Conservation (phyloP, 53 echinoderm and acorn worm genomes). For the Actinopyga echinites region DNA sequence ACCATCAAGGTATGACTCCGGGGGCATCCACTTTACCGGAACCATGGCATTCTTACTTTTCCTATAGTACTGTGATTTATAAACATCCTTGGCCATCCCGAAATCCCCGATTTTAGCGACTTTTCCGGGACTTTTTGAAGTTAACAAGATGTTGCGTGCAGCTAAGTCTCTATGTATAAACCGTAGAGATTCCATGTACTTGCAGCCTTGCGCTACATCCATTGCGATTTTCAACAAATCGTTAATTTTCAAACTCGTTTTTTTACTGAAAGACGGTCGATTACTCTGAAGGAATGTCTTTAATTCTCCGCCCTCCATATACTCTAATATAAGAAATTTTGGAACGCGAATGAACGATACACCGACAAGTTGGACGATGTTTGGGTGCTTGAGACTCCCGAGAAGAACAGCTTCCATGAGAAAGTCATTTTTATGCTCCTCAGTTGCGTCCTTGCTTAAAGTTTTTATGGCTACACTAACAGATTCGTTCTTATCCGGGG, state of each 20-base stretch:
- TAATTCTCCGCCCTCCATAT: conserved; percentile 89
- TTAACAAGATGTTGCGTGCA: conserved; percentile 81
- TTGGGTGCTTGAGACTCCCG: conserved; percentile 83
- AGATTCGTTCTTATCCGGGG: conserved; percentile 58
- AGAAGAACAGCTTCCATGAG: conserved; percentile 93
- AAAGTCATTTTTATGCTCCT: conserved; percentile 86
- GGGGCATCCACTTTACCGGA: conserved; percentile 99
- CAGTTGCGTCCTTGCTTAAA: conserved; percentile 45
- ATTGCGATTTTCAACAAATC: conserved; percentile 73
- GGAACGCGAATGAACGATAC: conserved; percentile 87
- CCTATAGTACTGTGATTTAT: conserved; percentile 89
- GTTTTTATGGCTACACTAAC: conserved; percentile 82
- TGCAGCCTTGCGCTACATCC: conserved; percentile 77
- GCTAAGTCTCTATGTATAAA: conserved; percentile 95
- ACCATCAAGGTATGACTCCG: conserved; percentile 95
- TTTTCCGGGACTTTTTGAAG: conserved; percentile 54
- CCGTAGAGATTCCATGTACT: conserved; percentile 74
- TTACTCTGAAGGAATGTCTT: conserved; percentile 85
- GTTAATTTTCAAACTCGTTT: conserved; percentile 59
- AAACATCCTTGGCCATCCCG: conserved; percentile 98
- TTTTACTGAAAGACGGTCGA: conserved; percentile 49
- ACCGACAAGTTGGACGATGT: conserved; percentile 81
- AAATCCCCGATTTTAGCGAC: conserved; percentile 94
- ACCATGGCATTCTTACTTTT: conserved; percentile 84
- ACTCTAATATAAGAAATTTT: conserved; percentile 87